phyloP scores from a whole-genome alignment of 2,113 vertebrate genomes.

The Ceuthmochares aereus region DNA sequence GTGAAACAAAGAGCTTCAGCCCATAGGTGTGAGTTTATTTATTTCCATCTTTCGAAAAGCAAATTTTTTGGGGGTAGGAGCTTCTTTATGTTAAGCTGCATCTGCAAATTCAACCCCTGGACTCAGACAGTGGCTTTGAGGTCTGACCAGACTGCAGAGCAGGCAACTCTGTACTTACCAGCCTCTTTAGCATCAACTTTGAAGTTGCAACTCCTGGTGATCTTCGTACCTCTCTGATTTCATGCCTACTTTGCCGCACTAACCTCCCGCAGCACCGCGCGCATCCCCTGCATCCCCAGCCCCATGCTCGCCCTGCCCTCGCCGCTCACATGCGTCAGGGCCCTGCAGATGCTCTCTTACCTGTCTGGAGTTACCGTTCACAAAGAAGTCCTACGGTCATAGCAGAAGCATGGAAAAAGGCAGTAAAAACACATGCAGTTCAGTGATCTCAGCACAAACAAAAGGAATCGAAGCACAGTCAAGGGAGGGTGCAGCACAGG shows the following conservation, averaged over 20 bases:
- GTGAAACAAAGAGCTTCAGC: neutral
- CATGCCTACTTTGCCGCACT: rapidly evolving
- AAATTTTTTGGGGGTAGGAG: neutral
- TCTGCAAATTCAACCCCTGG: neutral
- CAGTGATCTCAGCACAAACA: constrained; percentile 83
- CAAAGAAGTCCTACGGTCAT: constrained; percentile 98
- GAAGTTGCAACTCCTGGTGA: neutral
- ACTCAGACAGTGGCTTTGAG: neutral
- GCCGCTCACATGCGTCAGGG: neutral
- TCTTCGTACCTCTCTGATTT: neutral
- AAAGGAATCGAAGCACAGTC: constrained; percentile 49
- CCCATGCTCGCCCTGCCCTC: neutral
- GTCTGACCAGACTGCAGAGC: neutral
- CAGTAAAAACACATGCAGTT: constrained; percentile 87
- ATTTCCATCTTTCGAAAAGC: neutral
- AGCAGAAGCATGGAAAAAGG: constrained; percentile 96
- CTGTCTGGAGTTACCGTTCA: constrained; percentile 97
- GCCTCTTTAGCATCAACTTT: constrained; percentile 55
- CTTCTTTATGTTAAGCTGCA: neutral
- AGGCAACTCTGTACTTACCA: constrained; percentile 80
- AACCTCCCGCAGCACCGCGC: neutral
- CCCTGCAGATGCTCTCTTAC: constrained; percentile 83
- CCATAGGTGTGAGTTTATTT: rapidly evolving
- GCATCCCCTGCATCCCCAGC: neutral
- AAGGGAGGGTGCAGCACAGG: neutral